These are phyloP conservation scores for Bombyx huttoni DNA, from an alignment of 2,888 invertebrate species.

Conservation along the genomic window DNA sequence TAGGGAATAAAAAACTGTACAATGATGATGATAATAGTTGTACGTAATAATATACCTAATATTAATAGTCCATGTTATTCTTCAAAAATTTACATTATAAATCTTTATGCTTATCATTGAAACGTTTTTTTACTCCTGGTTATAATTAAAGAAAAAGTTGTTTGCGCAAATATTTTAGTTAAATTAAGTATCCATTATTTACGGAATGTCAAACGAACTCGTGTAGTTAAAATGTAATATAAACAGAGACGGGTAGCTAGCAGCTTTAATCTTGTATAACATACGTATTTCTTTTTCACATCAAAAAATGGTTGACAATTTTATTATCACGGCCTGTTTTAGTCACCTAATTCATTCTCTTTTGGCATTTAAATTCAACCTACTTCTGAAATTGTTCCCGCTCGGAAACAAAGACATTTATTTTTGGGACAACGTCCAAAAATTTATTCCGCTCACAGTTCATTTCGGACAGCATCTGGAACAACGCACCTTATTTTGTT, in stretches of 20 bases:
- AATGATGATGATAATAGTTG: no score
- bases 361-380: neutral
- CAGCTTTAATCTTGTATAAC: neutral
- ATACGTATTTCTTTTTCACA: neutral
- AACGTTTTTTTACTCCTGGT: no score
- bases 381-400: conserved; percentile 7
- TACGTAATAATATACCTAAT: no score
- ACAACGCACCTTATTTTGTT: conserved; percentile 38
- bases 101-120: no score
- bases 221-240: neutral
- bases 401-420: conserved; percentile 29
- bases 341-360: neutral
- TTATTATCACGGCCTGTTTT: neutral
- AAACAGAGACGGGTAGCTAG: neutral
- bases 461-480: conserved; percentile 45
- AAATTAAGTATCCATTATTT: no score
- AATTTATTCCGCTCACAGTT: conserved; percentile 34
- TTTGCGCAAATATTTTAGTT: no score
- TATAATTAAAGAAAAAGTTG: no score
- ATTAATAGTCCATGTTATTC: no score
- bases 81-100: no score
- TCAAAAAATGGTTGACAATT: neutral
- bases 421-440: conserved; percentile 31
- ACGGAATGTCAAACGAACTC: no score
- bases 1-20: no score